These are phyloP conservation scores for Pyrocephalus nanus DNA, from an alignment of 2,797 vertebrate species.

Conservation along the genomic window DNA sequence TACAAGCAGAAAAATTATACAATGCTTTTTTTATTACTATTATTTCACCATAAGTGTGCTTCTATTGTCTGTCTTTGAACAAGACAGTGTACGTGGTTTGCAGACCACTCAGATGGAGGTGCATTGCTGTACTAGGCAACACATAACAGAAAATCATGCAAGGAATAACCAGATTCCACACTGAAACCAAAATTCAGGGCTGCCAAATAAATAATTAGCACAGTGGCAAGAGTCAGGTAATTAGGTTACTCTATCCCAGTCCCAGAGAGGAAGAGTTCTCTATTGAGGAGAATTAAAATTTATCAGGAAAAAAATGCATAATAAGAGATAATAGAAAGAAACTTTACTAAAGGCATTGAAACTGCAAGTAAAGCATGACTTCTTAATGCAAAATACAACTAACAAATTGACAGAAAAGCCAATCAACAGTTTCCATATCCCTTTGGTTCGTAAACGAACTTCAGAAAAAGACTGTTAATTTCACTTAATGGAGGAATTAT, in stretches of 20 bases:
- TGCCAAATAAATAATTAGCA: not conserved
- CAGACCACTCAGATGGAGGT: not conserved
- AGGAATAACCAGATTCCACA: not conserved
- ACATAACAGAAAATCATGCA: accelerated
- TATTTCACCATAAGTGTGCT: not conserved
- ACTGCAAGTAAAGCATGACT: not conserved
- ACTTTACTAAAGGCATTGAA: not conserved
- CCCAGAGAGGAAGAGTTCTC: not conserved
- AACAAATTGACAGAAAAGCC: not conserved
- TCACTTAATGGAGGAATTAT: not conserved
- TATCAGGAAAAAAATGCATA: not conserved
- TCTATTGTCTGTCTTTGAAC: not conserved
- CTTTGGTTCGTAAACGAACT: not conserved
- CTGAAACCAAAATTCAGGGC: not conserved
- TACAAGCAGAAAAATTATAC: not conserved
- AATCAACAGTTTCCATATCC: not conserved
- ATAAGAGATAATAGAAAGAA: not conserved
- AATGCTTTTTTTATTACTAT: not conserved
- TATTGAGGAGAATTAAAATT: not conserved
- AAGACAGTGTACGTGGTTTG: not conserved
- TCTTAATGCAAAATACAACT: not conserved
- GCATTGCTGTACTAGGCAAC: not conserved
- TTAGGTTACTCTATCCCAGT: not conserved
- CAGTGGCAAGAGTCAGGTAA: not conserved
- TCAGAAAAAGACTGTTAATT: not conserved